Percentiles rank a stretch among this genome's conserved stretches.
Conservation (phyloP, 2,797 vertebrate genomes). For the Syngnathus rostellatus region DNA sequence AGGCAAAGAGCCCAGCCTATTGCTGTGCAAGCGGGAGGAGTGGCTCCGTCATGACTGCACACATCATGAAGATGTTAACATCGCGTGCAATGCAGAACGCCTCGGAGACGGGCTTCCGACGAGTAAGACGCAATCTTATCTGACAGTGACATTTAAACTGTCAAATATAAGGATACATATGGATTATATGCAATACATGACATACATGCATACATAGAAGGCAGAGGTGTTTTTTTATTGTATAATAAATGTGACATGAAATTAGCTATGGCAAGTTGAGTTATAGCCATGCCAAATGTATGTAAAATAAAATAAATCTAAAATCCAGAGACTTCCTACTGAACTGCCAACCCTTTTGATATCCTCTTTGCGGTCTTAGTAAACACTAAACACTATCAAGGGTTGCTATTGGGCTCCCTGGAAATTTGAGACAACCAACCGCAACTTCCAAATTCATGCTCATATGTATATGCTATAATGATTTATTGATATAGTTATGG, state of each 20-base stretch:
- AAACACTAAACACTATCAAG: neutral
- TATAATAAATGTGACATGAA: neutral
- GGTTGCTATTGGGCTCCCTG: neutral
- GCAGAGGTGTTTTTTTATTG: neutral
- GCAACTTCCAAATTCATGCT: neutral
- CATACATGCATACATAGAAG: neutral
- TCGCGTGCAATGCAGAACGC: conserved; percentile 72
- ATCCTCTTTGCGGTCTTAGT: neutral
- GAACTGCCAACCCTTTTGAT: neutral
- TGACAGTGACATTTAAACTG: neutral
- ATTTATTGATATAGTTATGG: neutral
- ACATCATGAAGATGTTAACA: conserved; percentile 79
- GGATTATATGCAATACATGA: neutral
- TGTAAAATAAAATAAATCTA: neutral
- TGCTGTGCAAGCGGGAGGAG: conserved; percentile 74
- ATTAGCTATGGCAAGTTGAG: neutral
- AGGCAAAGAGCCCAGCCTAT: conserved; percentile 78
- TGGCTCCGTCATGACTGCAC: conserved; percentile 88
- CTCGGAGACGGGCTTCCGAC: conserved; percentile 57
- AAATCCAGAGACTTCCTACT: neutral
- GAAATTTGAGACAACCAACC: neutral
- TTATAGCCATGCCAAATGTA: neutral
- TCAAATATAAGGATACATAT: neutral
- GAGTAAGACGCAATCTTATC: conserved; percentile 62
- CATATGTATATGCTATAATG: neutral